A percentile compares a stretch with the other conserved stretches of the same genome.
Evolutionary conservation across 2,113 vertebrate genomes (phyloP).

Genomic region (Oxyruncus cristatus): DNA sequence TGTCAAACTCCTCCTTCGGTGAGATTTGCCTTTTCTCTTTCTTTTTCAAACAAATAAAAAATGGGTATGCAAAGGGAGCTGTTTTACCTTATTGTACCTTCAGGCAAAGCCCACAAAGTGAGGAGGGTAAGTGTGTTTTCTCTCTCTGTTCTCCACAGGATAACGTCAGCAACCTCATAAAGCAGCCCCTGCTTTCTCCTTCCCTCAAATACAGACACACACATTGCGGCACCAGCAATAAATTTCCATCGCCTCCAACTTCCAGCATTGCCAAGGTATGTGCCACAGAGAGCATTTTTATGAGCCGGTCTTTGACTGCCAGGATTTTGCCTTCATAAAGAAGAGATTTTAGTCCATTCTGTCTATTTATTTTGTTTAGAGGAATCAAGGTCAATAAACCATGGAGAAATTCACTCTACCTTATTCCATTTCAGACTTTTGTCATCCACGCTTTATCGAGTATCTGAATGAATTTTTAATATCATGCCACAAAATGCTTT

Average conservation of each 20-base stretch:
- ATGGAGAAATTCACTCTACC: conserved; percentile 75
- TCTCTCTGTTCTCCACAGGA: conserved; percentile 37
- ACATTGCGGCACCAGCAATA: conserved; percentile 49
- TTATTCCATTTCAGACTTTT: conserved; percentile 74
- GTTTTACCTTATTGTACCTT: conserved; percentile 51
- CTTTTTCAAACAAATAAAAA: conserved; percentile 56
- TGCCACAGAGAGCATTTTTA: conserved; percentile 73
- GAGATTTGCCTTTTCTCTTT: neutral
- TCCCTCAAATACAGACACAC: conserved; percentile 45
- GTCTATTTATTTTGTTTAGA: conserved; percentile 79
- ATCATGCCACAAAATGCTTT: conserved; percentile 76
- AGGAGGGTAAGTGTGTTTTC: conserved; percentile 28
- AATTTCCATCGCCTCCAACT: conserved; percentile 56
- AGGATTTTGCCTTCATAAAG: conserved; percentile 75
- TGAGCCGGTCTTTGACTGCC: conserved; percentile 68
- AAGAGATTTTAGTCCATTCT: conserved; percentile 75
- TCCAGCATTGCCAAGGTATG: conserved; percentile 46
- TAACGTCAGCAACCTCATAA: conserved; percentile 56
- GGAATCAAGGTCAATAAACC: conserved; percentile 80
- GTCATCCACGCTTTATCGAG: conserved; percentile 77
- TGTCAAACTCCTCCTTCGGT: conserved; percentile 4
- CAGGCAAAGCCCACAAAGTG: conserved; percentile 12
- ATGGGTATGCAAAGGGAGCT: conserved; percentile 1
- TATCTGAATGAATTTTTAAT: conserved; percentile 82
- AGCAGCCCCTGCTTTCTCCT: conserved; percentile 48